A percentile compares a stretch with the other conserved stretches of the same genome.
Conservation (phyloP, 2,797 vertebrate species). For the Zonotrichia albicollis region DNA sequence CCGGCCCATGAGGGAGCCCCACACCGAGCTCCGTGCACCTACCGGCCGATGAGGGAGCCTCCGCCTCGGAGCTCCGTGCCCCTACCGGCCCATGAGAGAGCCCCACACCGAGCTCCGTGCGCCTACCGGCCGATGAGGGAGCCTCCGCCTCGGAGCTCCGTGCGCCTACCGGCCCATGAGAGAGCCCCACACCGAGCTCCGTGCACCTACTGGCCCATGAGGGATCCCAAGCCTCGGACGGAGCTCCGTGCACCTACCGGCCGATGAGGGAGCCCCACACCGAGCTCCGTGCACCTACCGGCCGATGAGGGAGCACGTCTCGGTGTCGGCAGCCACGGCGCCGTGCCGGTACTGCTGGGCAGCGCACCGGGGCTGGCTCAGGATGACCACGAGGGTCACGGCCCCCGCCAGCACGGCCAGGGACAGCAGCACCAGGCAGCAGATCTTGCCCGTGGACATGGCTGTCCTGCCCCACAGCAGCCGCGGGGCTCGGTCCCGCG, state of each 20-base stretch:
- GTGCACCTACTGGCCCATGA: too few species aligned
- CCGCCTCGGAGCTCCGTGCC: not conserved
- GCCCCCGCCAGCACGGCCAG: not conserved
- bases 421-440: conserved; percentile 36
- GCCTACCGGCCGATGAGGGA: too few species aligned
- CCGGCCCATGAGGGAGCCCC: too few species aligned
- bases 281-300: not conserved
- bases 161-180: too few species aligned
- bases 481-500: not conserved
- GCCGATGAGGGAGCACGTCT: conserved; percentile 53
- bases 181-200: too few species aligned
- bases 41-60: conserved; percentile 17
- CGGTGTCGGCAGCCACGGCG: conserved; percentile 56
- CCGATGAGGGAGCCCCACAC: not conserved
- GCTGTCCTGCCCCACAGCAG: fast-evolving
- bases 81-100: conserved; percentile 53
- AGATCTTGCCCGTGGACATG: conserved; percentile 33
- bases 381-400: not conserved
- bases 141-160: too few species aligned
- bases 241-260: not conserved
- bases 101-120: not conserved
- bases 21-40: not conserved
- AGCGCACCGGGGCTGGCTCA: not conserved
- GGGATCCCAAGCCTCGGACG: too few species aligned
- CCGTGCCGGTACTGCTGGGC: conserved; percentile 2